Base-by-base conservation (phyloP, 2,797 vertebrate genomes). In the Cirrhinus molitorella region DNA sequence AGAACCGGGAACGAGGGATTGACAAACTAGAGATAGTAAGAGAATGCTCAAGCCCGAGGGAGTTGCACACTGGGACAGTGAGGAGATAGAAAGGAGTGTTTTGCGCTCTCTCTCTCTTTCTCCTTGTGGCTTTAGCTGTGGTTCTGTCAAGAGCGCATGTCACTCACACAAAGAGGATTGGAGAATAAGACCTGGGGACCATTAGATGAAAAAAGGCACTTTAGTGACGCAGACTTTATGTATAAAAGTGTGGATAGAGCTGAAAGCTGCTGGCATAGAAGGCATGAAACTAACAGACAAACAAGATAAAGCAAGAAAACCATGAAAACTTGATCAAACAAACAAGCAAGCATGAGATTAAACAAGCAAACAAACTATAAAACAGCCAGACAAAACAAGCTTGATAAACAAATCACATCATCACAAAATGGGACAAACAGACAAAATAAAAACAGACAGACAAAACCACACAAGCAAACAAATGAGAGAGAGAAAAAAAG, bases 111-210 rank as follows among this genome's bases (percentile, higher is more conserved):
- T 47, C 49, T 75, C 79, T 25, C 43, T 83, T 43, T 80, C 73
- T 90, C 75, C 85, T 81, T 81, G 83, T 83, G 79, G 85, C 86
- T 85, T 85, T 71, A 70, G 66, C 83, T 85, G 76, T 71, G 47
- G 90, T 90, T 93, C 88, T 88, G 88, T 88, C 90, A 86, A 85
- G 65, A 85, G 89, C 86, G 86, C 84, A 83, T 86, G 72, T 91
- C 89, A 91, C 89, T 90, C 92, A 87, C 87, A 91, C 92, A 94
- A 95, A 96, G 94, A 95, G 94, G 94, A 96, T 96, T 95, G 91
- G 87, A 91, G 92, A 88, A 92, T 93, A 93, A 93, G 89, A 92
- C 85, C 74, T 83, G 85, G 80, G 85, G 68, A 88, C 67, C 85
- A 40, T 19, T 71, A 77, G 83, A 81, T n/a, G 81, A 89, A 87